phyloP scores from a whole-genome alignment of 1,140 invertebrate species.

The Nasonia giraulti region DNA sequence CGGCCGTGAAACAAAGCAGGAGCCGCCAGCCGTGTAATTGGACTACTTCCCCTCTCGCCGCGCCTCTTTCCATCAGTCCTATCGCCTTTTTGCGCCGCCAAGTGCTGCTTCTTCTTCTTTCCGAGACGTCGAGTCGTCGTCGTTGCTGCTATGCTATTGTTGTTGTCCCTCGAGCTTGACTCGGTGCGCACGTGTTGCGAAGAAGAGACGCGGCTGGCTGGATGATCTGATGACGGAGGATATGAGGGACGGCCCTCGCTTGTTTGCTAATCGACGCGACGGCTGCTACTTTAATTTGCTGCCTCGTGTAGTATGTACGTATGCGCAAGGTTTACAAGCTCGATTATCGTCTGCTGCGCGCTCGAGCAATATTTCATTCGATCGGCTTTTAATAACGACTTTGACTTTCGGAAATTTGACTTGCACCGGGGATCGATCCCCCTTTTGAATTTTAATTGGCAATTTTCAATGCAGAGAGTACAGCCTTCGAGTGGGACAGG shows the following conservation, averaged over 20 bases:
- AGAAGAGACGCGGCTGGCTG: neutral
- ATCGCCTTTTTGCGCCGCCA: constrained; percentile 1
- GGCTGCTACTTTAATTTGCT: neutral
- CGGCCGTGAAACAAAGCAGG: constrained; percentile 73
- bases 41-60: constrained; percentile 57
- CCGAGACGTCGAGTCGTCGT: neutral
- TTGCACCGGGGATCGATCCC: neutral
- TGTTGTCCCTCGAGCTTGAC: constrained; percentile 14
- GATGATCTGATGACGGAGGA: neutral
- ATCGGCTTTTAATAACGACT: neutral
- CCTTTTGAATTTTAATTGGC: neutral
- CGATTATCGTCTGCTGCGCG: neutral
- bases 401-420: too few species aligned
- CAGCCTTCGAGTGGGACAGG: neutral
- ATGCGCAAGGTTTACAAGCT: neutral
- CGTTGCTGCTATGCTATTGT: neutral
- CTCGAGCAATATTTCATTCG: neutral
- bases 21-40: constrained; percentile 74
- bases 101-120: neutral
- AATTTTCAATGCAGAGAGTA: too few species aligned
- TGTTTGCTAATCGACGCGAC: constrained; percentile 27
- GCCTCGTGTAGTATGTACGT: neutral
- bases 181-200: neutral
- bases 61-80: neutral
- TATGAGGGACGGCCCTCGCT: constrained; percentile 12